A percentile compares a stretch with the other conserved stretches of the same genome.
These are phyloP conservation scores for Apocheima hispidaria DNA, from an alignment of 2,888 invertebrate genomes.

Conservation along the genomic window DNA sequence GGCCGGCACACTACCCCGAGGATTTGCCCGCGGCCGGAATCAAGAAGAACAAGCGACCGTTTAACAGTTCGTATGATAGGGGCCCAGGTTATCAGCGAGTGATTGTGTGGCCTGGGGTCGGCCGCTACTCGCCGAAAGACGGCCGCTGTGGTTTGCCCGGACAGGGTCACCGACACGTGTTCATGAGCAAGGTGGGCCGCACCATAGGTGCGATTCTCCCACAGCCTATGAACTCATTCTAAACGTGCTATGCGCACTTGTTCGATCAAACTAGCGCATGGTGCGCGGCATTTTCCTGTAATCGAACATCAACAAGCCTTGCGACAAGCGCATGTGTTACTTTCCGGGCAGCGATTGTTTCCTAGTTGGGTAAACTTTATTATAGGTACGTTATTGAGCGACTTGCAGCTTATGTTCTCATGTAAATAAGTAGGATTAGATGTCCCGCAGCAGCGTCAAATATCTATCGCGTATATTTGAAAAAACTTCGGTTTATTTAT, in stretches of 20 bases:
- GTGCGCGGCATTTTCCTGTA: too few relatives aligned
- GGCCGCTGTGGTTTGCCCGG: conserved; percentile 60
- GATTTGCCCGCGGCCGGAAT: conserved; percentile 52
- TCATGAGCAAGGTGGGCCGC: conserved; percentile 65
- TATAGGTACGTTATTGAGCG: too few relatives aligned
- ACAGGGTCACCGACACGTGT: conserved; percentile 71
- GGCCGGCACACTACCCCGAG: conserved; percentile 78
- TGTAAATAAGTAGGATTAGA: too few relatives aligned
- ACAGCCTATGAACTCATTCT: conserved; percentile 73
- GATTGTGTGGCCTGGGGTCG: conserved; percentile 77
- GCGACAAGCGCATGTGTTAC: neutral
- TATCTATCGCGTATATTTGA: too few relatives aligned
- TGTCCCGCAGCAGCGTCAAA: too few relatives aligned
- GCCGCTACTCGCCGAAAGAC: conserved; percentile 61
- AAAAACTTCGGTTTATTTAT: too few relatives aligned
- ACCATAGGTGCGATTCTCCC: conserved; percentile 70
- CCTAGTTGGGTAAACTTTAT: too few relatives aligned
- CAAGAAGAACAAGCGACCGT: conserved; percentile 59
- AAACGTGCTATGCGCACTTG: conserved; percentile 7
- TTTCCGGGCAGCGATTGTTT: too few relatives aligned
- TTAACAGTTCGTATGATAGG: conserved; percentile 74
- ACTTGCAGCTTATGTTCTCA: too few relatives aligned
- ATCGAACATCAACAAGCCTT: neutral
- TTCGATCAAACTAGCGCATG: neutral
- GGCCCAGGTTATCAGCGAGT: conserved; percentile 68